Percentiles rank a stretch among this genome's conserved stretches.
These are phyloP conservation scores for Dolichotis patagonum DNA, from an alignment of 2,113 vertebrate species.

Conservation along the genomic window DNA sequence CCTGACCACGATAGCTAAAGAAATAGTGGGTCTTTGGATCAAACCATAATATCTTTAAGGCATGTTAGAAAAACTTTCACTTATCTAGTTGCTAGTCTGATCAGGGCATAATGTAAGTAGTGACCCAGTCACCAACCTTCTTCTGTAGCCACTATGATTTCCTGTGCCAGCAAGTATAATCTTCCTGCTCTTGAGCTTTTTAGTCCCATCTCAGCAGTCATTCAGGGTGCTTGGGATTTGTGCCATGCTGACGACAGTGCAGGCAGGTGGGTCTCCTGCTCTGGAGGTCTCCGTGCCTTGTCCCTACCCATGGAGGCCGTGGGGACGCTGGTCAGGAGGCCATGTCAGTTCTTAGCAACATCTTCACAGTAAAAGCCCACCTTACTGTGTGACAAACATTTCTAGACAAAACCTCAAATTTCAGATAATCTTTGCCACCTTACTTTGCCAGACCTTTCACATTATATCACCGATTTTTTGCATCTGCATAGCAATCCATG, in stretches of 20 bases:
- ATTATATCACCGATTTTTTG: slow-evolving; percentile 57
- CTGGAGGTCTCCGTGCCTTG: background rate
- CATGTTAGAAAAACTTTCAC: slow-evolving; percentile 87
- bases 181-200: slow-evolving; percentile 61
- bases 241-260: slow-evolving; percentile 74
- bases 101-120: slow-evolving; percentile 79
- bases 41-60: slow-evolving; percentile 90
- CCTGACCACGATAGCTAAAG: slow-evolving; percentile 83
- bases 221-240: slow-evolving; percentile 75
- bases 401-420: background rate
- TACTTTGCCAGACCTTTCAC: slow-evolving; percentile 15
- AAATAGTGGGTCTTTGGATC: slow-evolving; percentile 89
- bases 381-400: slow-evolving; percentile 35
- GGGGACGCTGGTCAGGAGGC: slow-evolving; percentile 46
- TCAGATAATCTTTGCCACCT: slow-evolving; percentile 34
- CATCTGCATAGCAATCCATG: slow-evolving; percentile 57
- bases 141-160: background rate
- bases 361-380: slow-evolving; percentile 65
- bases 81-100: slow-evolving; percentile 80
- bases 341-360: background rate
- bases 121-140: slow-evolving; percentile 67
- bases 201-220: slow-evolving; percentile 72
- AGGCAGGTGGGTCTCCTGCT: background rate
- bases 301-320: background rate
- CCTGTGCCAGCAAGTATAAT: background rate